These are phyloP conservation scores for Scartelaos histophorus DNA, from an alignment of 2,113 vertebrate genomes.

Conservation along the genomic window DNA sequence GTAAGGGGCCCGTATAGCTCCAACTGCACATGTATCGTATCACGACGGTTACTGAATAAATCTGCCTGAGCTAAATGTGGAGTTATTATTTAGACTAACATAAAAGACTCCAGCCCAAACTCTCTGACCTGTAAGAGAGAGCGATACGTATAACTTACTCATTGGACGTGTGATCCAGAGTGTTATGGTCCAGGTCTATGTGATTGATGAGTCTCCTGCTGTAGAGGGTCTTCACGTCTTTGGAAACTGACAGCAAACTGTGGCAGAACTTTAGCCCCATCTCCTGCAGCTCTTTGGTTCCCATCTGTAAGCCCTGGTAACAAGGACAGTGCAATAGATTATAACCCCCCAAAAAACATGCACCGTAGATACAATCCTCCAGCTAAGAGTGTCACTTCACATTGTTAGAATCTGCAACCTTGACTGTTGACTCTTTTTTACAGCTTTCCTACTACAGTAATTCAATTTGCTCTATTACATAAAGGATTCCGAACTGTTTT, in stretches of 20 bases:
- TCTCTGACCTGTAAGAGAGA: background rate
- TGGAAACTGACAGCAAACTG: constrained; percentile 84
- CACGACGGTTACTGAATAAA: no score
- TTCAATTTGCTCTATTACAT: no score
- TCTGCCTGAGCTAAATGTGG: no score
- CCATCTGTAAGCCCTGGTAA: constrained; percentile 86
- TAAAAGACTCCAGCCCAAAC: no score
- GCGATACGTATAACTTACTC: constrained; percentile 53
- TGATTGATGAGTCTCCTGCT: constrained; percentile 73
- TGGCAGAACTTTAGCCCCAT: constrained; percentile 91
- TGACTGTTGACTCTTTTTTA: background rate
- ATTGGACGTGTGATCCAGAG: constrained; percentile 74
- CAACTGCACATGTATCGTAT: no score
- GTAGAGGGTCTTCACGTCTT: constrained; percentile 73
- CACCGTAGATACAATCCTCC: no score
- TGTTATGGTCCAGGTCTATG: constrained; percentile 75
- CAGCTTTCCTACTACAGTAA: no score
- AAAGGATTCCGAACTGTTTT: no score
- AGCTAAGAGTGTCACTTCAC: background rate
- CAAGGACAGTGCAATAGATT: background rate
- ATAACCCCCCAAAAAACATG: no score
- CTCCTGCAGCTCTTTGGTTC: constrained; percentile 87
- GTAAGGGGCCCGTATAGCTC: no score
- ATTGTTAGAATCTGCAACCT: background rate
- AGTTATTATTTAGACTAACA: no score